Evolutionary conservation across 2,888 invertebrate species (phyloP).

Genomic region (Melieria picta): DNA sequence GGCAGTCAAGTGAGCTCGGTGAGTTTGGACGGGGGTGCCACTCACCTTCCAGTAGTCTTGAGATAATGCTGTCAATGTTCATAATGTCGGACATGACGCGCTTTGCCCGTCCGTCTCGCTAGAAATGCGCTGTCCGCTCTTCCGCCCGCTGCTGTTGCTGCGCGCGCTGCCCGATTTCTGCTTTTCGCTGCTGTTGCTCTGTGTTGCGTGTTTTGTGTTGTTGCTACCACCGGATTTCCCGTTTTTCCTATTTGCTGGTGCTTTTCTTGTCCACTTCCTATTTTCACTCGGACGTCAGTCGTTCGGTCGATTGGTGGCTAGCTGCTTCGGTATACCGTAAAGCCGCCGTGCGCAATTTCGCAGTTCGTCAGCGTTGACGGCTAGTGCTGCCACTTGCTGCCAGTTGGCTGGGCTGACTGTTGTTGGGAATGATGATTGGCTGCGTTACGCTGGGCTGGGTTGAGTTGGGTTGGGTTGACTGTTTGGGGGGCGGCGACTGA

Average conservation of each 20-base stretch:
- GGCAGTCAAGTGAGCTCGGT: no score
- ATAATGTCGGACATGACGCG: constrained; percentile 59
- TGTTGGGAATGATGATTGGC: no score
- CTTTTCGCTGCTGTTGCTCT: background rate
- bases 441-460: no score
- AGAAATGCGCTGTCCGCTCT: background rate
- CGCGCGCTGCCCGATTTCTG: constrained; percentile 5
- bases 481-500: no score
- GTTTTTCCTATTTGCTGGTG: constrained; percentile 2
- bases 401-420: no score
- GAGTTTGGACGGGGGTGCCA: background rate
- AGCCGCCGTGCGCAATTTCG: no score
- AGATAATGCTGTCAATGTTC: constrained; percentile 65
- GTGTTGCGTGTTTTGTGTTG: no score
- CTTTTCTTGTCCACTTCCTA: constrained; percentile 5
- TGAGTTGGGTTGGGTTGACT: no score
- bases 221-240: constrained; percentile 11
- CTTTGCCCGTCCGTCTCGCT: constrained; percentile 21
- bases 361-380: no score
- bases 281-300: background rate
- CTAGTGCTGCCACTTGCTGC: no score
- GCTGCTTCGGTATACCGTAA: no score
- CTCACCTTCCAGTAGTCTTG: constrained; percentile 62
- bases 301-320: no score
- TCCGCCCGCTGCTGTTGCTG: background rate